Conservation (phyloP, 2,797 vertebrate species). For the Sphenodon punctatus region DNA sequence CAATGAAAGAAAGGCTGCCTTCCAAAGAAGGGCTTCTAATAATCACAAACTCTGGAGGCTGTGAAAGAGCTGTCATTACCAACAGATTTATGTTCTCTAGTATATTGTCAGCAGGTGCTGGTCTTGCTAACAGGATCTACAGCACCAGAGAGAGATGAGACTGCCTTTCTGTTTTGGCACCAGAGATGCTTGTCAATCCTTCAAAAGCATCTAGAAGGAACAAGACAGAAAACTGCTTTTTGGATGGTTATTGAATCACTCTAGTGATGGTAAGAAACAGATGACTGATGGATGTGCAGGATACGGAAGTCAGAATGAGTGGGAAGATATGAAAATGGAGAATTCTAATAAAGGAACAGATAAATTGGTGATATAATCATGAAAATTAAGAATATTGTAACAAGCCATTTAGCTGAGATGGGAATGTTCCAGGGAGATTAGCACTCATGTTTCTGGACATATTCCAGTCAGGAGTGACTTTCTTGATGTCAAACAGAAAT, state of each 20-base stretch:
- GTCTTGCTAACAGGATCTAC: neutral
- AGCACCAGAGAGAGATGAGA: neutral
- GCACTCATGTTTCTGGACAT: neutral
- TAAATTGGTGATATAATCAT: slow-evolving; percentile 18
- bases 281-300: neutral
- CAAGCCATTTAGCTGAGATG: neutral
- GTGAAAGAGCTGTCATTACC: neutral
- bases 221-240: neutral
- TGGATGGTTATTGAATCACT: neutral
- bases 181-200: neutral
- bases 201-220: slow-evolving; percentile 37
- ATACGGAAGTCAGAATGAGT: slow-evolving; percentile 37
- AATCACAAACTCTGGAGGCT: neutral
- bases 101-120: slow-evolving; percentile 27
- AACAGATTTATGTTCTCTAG: slow-evolving; percentile 8
- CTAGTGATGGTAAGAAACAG: neutral
- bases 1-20: neutral
- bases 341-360: neutral
- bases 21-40: slow-evolving; percentile 12
- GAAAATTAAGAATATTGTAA: neutral
- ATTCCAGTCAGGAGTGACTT: neutral
- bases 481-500: slow-evolving; percentile 1
- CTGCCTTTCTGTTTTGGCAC: slow-evolving; percentile 23
- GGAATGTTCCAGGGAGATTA: neutral
- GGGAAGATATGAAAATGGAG: neutral